A percentile compares a stretch with the other conserved stretches of the same genome.
These are phyloP conservation scores for Cepaea nemoralis DNA, from an alignment of 1,140 invertebrate genomes.

Conservation along the genomic window DNA sequence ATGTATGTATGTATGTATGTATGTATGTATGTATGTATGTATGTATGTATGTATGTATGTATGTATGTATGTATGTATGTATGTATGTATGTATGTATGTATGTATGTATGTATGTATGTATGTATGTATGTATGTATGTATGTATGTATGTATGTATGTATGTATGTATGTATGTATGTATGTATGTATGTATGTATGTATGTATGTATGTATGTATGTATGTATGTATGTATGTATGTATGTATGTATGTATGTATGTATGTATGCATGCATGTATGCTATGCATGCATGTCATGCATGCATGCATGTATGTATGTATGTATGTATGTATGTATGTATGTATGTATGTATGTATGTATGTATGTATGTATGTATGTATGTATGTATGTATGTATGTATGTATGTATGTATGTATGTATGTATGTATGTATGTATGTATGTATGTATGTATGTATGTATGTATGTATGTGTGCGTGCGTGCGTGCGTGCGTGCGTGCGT, in stretches of 20 bases:
- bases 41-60: slow-evolving; percentile 33
- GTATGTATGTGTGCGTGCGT: slow-evolving; percentile 20
- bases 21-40: slow-evolving; percentile 31
- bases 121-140: slow-evolving; percentile 44
- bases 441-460: slow-evolving; percentile 19
- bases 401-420: slow-evolving; percentile 6
- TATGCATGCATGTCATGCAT: background rate
- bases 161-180: slow-evolving; percentile 41
- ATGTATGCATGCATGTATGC: slow-evolving; percentile 13
- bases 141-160: slow-evolving; percentile 45
- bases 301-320: slow-evolving; percentile 21
- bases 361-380: slow-evolving; percentile 20
- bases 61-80: slow-evolving; percentile 42
- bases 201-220: slow-evolving; percentile 39
- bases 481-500: background rate
- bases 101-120: slow-evolving; percentile 41
- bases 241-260: slow-evolving; percentile 18
- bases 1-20: slow-evolving; percentile 24
- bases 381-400: slow-evolving; percentile 10
- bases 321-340: slow-evolving; percentile 15
- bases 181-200: slow-evolving; percentile 45
- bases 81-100: slow-evolving; percentile 34
- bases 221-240: slow-evolving; percentile 40
- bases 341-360: slow-evolving; percentile 26
- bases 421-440: slow-evolving; percentile 21